phyloP scores from a whole-genome alignment of 1,140 invertebrate genomes.

The Hermetia illucens region DNA sequence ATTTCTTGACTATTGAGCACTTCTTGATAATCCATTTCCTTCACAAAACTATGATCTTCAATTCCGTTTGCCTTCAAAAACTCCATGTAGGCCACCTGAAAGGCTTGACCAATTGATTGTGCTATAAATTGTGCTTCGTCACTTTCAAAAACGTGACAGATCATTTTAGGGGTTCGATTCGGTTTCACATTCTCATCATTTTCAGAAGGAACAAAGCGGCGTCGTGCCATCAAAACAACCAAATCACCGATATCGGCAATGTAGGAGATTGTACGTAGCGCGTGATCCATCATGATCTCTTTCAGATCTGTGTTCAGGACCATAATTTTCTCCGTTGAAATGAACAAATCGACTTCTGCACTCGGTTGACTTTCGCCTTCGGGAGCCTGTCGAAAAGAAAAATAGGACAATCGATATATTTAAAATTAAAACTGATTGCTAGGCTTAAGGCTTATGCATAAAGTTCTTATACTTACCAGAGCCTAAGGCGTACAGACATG shows the following conservation, averaged over 20 bases:
- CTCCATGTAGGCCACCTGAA: constrained; percentile 99
- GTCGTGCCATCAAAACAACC: constrained; percentile 93
- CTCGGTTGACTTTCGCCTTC: constrained; percentile 98
- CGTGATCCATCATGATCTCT: constrained; percentile 99
- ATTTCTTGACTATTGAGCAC: constrained; percentile 98
- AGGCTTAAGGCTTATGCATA: neutral
- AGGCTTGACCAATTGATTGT: constrained; percentile 98
- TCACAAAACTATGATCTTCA: constrained; percentile 94
- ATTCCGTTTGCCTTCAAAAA: constrained; percentile 98
- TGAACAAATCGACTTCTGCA: constrained; percentile 98
- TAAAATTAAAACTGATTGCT: neutral
- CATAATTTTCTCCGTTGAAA: constrained; percentile 99
- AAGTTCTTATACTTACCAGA: constrained; percentile 18
- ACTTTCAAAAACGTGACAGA: constrained; percentile 99
- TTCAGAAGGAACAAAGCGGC: constrained; percentile 76
- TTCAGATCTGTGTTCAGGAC: constrained; percentile 98
- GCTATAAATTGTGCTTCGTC: constrained; percentile 99
- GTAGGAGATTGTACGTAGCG: constrained; percentile 92
- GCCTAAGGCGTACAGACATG: too few species aligned
- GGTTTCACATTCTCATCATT: constrained; percentile 57
- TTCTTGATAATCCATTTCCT: constrained; percentile 99
- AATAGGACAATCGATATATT: constrained; percentile 5
- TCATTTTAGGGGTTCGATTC: constrained; percentile 92
- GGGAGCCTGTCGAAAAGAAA: constrained; percentile 61
- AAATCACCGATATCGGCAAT: constrained; percentile 98